These are phyloP conservation scores for Benitochromis conjunctus DNA, from an alignment of 2,113 vertebrate genomes.

Conservation along the genomic window DNA sequence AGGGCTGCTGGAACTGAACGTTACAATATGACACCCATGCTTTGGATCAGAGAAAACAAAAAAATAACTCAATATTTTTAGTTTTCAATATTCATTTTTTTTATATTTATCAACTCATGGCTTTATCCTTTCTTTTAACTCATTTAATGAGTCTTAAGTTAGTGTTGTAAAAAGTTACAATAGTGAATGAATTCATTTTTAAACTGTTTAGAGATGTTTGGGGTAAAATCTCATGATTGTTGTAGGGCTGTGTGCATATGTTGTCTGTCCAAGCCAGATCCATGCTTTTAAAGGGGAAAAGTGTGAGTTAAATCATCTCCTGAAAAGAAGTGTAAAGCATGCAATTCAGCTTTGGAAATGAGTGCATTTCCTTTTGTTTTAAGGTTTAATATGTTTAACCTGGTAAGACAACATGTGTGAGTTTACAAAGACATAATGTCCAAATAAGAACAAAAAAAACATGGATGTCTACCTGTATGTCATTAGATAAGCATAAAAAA, in stretches of 20 bases:
- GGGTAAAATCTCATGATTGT: background rate
- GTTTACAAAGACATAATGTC: background rate
- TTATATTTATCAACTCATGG: background rate
- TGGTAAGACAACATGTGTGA: background rate
- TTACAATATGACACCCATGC: background rate
- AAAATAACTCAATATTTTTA: background rate
- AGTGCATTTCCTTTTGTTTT: background rate
- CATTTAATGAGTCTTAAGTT: background rate
- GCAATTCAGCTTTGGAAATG: too few relatives aligned
- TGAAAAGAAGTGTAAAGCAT: background rate
- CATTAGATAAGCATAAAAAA: background rate
- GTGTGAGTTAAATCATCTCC: background rate
- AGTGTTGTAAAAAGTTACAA: background rate
- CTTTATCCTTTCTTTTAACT: background rate
- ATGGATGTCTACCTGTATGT: background rate
- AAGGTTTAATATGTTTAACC: background rate
- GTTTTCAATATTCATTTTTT: background rate
- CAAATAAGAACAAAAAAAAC: background rate
- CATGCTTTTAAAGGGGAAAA: background rate
- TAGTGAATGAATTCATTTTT: background rate
- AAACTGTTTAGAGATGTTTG: background rate
- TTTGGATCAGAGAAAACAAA: background rate
- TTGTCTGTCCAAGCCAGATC: background rate
- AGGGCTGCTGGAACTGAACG: background rate
- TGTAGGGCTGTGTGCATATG: background rate